Evolutionary conservation across 2,888 invertebrate genomes (phyloP), one percentile per base, ranked within the genome.

Genomic region (Hirtodrosophila confusa): DNA sequence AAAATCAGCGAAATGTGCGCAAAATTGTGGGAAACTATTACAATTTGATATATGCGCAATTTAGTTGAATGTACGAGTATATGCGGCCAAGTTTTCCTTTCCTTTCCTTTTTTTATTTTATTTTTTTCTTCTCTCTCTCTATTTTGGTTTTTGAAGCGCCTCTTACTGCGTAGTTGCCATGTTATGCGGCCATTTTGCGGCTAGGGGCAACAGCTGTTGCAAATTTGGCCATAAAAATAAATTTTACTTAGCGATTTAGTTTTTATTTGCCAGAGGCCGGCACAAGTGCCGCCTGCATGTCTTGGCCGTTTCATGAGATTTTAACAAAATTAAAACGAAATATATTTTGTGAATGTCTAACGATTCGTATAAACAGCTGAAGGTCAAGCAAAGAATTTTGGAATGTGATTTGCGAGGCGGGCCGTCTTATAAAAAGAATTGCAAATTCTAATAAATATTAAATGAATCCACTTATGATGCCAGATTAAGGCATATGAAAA

Each of bases 41-140:
- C 80, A 79, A 75, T 78, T 82, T 80, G 80, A 80, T 80, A 82
- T 80, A 80, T 78, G 76, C 68, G 83, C 80, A 82, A 80, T 80
- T 80, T 78, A 70, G 76, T 74, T 82, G 80, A 82, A 80, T 80
- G 67, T 76, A 78, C 66, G 80, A 76, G 73, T 57, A 70, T 48
- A 45, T 63, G 67, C 63, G 73, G 70, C 70, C 73, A 70, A 70
- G 36, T 67, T 72, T 66, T 56, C 51, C n/a, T n/a, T 11, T 47
- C 47, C 29, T 27, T 37, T 48, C 23, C 31, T 33, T 40, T 2
- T 12, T 33, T 7, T 17, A n/a, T 0, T 41, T 23, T 45, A 29
- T 6, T n/a, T 33, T 10, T 2, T 48, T 29, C 31, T 33, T 40
- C 3, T 12, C 33, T 7, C 17, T 12, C 0, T 41, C 27, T 45